Base-by-base conservation (phyloP, 1,140 invertebrate species). In the Caenorhabditis inopinata region DNA sequence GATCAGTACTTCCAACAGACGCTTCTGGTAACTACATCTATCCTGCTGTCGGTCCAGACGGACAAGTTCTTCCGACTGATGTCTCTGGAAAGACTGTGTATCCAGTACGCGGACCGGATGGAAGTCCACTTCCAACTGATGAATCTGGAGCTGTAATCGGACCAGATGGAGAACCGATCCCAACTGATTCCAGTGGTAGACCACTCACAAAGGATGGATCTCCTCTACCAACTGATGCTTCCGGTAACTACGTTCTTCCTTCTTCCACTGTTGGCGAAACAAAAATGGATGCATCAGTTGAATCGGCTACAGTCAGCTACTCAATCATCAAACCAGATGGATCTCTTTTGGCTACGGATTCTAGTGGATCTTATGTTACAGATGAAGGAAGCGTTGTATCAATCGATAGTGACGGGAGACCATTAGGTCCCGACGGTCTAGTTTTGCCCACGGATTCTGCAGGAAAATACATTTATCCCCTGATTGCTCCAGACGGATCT, bases 371-470 rank as follows among this genome's bases (percentile, higher is more conserved):
- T 21, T 58, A 46, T 21, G 58, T 82, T 2, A 45, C 49, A 14
- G 38, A 53, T 11, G 78, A 76, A 32, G 82, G 80, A 35, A 32
- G 29, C 21, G 12, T 46, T 27, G 46, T 80, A 23, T 29, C 45
- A 7, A 83, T 49, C 25, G 76, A 82, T 42, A 27, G 21, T 18
- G 18, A 48, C 35, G 81, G 81, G 49, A 80, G 58, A 53, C 77
- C 81, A 53, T 42, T 82, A 23, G 81, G 73, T 25, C 58, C 76
- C 12, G 77, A 75, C 29, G 81, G 81, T 23, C n/a, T 29, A 14
- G 48, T 82, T 2, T 62, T 83, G 21, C 81, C 82, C 68, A 83
- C 82, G 12, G 82, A 83, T 42, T 29, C 38, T 7, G n/a, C 42
- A 23, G 81, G 82, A 47, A 62, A 82, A n/a, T 68, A 51, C 49